Conservation (phyloP, 2,797 vertebrate species). For the Coregonus sp. region DNA sequence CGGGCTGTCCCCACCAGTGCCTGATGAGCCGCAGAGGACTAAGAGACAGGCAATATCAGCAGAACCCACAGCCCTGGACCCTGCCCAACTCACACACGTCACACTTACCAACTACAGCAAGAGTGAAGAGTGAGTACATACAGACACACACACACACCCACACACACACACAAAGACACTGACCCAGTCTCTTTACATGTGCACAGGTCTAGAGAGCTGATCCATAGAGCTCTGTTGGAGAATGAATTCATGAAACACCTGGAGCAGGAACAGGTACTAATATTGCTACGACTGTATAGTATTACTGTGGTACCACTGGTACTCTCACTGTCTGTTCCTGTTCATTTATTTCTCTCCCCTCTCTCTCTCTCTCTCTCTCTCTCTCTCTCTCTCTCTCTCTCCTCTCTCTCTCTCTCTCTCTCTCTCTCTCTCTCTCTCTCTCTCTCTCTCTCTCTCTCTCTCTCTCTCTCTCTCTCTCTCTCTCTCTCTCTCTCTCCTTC, state of each 20-base stretch:
- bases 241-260: constrained; percentile 81
- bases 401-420: background rate
- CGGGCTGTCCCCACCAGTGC: background rate
- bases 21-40: constrained; percentile 70
- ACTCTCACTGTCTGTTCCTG: too few species aligned
- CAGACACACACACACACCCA: background rate
- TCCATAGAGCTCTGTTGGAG: constrained; percentile 74
- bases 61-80: constrained; percentile 71
- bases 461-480: background rate
- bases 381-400: background rate
- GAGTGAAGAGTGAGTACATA: constrained; percentile 64
- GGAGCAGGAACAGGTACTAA: constrained; percentile 47
- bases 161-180: background rate
- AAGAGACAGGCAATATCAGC: constrained; percentile 79
- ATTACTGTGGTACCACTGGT: too few species aligned
- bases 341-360: too few species aligned
- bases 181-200: background rate
- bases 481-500: background rate
- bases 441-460: background rate
- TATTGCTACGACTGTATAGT: background rate
- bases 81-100: constrained; percentile 66
- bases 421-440: background rate
- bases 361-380: background rate
- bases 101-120: constrained; percentile 74
- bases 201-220: constrained; percentile 71